Conservation (phyloP, 2,113 vertebrate species). For the Echinops telfairi region DNA sequence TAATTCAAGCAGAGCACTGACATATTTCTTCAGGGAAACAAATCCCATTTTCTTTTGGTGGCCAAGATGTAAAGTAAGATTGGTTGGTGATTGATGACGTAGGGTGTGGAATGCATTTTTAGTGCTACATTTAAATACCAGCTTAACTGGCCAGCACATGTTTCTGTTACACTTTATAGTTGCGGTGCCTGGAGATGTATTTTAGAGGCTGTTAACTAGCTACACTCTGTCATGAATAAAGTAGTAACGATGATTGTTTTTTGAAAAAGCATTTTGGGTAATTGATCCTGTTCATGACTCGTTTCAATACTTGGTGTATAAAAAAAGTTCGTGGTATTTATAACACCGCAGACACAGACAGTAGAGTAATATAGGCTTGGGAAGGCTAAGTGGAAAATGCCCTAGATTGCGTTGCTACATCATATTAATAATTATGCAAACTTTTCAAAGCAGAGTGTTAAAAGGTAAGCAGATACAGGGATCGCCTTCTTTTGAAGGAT, state of each 20-base stretch:
- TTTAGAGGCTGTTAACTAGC: conserved; percentile 47
- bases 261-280: conserved; percentile 23
- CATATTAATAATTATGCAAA: not conserved
- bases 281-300: not conserved
- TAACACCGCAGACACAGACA: not conserved
- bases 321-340: not conserved
- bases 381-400: not conserved
- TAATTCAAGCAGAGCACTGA: conserved; percentile 77
- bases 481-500: not conserved
- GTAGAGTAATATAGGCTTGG: not conserved
- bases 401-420: not conserved
- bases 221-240: not conserved
- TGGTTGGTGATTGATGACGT: conserved; percentile 82
- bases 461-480: not conserved
- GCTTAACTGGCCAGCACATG: conserved; percentile 43
- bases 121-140: conserved; percentile 70
- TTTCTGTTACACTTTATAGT: conserved; percentile 57
- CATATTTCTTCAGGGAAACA: conserved; percentile 85
- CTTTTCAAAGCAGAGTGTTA: not conserved
- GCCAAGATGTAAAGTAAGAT: conserved; percentile 81
- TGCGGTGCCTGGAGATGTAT: not conserved
- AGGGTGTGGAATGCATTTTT: conserved; percentile 80
- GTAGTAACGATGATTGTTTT: not conserved
- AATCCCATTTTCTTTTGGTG: conserved; percentile 84
- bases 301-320: not conserved